Evolutionary conservation across 1,140 invertebrate genomes (phyloP), one percentile per base, ranked within the genome.

Genomic region (silkworm (Bombyx mori)): DNA sequence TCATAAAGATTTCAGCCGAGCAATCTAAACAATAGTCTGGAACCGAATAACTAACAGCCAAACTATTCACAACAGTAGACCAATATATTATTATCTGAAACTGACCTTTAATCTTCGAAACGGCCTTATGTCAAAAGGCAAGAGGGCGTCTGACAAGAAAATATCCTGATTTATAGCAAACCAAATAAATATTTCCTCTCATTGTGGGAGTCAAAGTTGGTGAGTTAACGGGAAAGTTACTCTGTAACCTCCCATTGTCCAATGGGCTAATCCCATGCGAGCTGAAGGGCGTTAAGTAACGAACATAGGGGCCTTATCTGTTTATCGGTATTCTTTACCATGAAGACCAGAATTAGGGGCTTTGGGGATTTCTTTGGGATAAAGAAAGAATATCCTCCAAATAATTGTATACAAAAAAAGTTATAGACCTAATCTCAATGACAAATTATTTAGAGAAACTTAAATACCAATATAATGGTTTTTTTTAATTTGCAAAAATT

Each of bases 211-310:
- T 51, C 50, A 51, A 51, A 51, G 22, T 8, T 22, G 50, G 42
- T 51, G 42, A 51, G 42, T 54, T 54, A 54, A 54, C 35, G 52
- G 10, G n/a, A 54, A 54, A 54, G 52, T 54, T 44, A 54, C 42
- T 44, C 43, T 22, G 42, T 22, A 43, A 9, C 52, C 43, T 43
- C 8, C 10, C 43, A 18, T 54, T 54, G 52, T 43, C 43, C 52
- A 44, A 3, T n/a, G 10, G 18, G 44, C 35, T 54, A 44, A 54
- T 43, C 52, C 42, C 42, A 43, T n/a, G 52, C 52, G 52, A 54
- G 44, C 10, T 54, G 52, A 12, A 44, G 43, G 26, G 52, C 52
- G 52, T 54, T 54, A 54, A 54, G 44, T 44, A 54, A 54, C 52
- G 35, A 43, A 42, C 42, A 43, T 54, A 54, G 44, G 52, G 43